These are phyloP conservation scores for Amazona guildingii DNA, from an alignment of 2,113 vertebrate genomes.

Conservation along the genomic window DNA sequence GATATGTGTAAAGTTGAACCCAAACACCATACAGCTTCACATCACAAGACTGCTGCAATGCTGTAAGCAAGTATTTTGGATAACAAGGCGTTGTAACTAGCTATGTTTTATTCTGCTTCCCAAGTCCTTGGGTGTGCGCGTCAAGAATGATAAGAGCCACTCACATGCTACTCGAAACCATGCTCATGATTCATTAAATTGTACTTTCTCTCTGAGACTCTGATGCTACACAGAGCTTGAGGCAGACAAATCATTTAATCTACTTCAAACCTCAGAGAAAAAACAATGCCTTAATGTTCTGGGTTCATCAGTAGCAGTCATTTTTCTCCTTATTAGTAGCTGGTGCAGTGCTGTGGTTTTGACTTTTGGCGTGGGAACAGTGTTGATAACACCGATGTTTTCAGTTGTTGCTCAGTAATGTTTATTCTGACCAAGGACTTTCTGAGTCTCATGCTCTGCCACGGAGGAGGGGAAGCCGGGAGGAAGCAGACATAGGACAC, in stretches of 20 bases:
- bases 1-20: background rate
- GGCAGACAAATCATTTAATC: fast-evolving
- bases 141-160: background rate
- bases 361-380: background rate
- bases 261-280: background rate
- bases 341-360: background rate
- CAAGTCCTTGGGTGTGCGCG: background rate
- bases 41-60: background rate
- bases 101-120: background rate
- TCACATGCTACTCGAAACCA: background rate
- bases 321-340: background rate
- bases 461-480: too few species aligned
- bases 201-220: background rate
- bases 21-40: background rate
- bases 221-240: background rate
- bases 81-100: background rate
- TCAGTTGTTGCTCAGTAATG: too few species aligned
- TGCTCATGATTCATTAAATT: background rate
- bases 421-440: too few species aligned
- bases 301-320: background rate
- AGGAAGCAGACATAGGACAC: too few species aligned
- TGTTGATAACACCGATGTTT: too few species aligned
- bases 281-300: background rate
- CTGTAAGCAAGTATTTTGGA: background rate
- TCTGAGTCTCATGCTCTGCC: too few species aligned